Base-by-base conservation (phyloP, 1,140 invertebrate species). In the Ips typographus region DNA sequence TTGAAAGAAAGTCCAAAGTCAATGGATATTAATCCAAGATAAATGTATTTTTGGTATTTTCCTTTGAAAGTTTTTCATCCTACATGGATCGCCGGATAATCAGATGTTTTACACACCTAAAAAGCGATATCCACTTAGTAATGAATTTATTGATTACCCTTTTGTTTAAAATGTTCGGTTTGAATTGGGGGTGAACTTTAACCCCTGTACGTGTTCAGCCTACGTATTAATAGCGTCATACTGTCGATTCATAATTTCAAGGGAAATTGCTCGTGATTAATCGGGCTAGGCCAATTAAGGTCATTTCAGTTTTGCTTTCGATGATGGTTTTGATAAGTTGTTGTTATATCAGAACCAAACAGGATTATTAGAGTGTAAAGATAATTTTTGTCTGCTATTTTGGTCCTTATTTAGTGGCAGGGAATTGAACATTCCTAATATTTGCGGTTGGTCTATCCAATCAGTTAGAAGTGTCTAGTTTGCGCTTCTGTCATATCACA, bases 201-300 rank as follows among this genome's bases (percentile, higher is more conserved):
- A 40, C 42, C 36, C 4, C 56, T 2, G 3, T 40, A 40, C 62
- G 38, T 53, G 49, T 64, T n/a, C 37, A n/a, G n/a, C 62, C 39
- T 53, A 49, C 44, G 44, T 53, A 64, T 53, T 64, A 64, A 64
- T 64, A 52, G 62, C 62, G 52, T 52, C 47, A 55, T 53, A 40
- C 62, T 22, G 2, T 64, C 7, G 39, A 64, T 39, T 38, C 49
- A 1, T 5, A 22, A 52, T 52, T 64, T 64, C 37, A 2, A 39
- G 38, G 22, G 47, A 53, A 51, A 52, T 53, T 40, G 62, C 47
- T 40, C 49, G 47, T 64, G 40, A 52, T 64, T 4, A 64, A 64
- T 64, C 8, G n/a, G 39, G 36, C 22, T 53, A 38, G 5, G 42
- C 39, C 40, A 62, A 62, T 62, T 62, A 62, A n/a, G 42, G 22